Percentiles rank a stretch among this genome's conserved stretches.
Evolutionary conservation across 2,797 vertebrate genomes (phyloP).

Genomic region (Chelon auratus): DNA sequence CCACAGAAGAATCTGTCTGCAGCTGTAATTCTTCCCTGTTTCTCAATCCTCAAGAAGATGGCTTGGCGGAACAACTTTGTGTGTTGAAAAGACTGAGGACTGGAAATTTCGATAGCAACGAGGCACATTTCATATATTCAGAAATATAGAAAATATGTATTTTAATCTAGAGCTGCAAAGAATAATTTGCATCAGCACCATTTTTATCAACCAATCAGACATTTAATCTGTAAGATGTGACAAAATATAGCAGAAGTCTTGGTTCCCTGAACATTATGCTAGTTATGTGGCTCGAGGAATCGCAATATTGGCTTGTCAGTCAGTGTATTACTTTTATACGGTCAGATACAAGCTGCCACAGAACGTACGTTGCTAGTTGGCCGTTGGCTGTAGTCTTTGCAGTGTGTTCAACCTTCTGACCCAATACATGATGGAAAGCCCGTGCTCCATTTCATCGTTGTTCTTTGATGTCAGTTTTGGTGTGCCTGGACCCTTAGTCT

Average conservation of each 20-base stretch:
- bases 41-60: constrained; percentile 5
- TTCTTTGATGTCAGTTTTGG: too few relatives aligned
- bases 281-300: neutral
- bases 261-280: too few relatives aligned
- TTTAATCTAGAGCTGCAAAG: neutral
- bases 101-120: neutral
- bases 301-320: neutral
- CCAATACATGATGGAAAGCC: too few relatives aligned
- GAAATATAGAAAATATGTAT: neutral
- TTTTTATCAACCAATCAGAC: neutral
- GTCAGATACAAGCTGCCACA: too few relatives aligned
- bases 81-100: constrained; percentile 1
- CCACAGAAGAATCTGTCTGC: constrained; percentile 20
- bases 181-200: neutral
- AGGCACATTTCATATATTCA: neutral
- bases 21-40: constrained; percentile 6
- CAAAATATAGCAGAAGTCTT: neutral
- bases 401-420: too few relatives aligned
- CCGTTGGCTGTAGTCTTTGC: too few relatives aligned
- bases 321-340: neutral
- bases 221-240: constrained; percentile 4
- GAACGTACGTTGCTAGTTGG: too few relatives aligned
- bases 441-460: too few relatives aligned
- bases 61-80: neutral
- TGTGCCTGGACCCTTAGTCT: too few relatives aligned